These are phyloP conservation scores for Heliconius hermathena DNA, from an alignment of 1,140 invertebrate species.

Conservation along the genomic window DNA sequence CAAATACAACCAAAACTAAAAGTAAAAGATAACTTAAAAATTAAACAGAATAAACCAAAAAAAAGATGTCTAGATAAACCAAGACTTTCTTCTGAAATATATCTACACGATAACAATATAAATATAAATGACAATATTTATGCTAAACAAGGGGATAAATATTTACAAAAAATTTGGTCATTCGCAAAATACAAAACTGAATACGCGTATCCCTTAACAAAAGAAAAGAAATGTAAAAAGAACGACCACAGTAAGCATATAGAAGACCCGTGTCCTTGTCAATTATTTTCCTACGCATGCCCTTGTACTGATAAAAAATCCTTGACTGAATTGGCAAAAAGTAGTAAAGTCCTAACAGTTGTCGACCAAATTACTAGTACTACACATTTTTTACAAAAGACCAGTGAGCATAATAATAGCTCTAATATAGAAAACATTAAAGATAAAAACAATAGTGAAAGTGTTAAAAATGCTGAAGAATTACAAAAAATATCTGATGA, in stretches of 20 bases:
- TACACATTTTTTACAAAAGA: conserved; percentile 36
- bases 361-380: conserved; percentile 57
- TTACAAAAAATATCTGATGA: not conserved
- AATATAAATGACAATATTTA: conserved; percentile 29
- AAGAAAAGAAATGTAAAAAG: conserved; percentile 53
- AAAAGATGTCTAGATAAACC: conserved; percentile 40
- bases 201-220: conserved; percentile 49
- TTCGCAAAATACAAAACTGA: conserved; percentile 65
- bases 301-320: conserved; percentile 64
- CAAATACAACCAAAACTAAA: conserved; percentile 52
- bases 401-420: conserved; percentile 30
- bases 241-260: conserved; percentile 52
- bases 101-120: conserved; percentile 34
- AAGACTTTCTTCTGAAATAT: conserved; percentile 59
- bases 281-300: conserved; percentile 67
- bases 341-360: conserved; percentile 52
- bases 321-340: conserved; percentile 54
- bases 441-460: not conserved
- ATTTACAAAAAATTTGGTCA: conserved; percentile 62
- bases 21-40: conserved; percentile 44
- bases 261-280: conserved; percentile 66
- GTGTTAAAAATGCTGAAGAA: not conserved
- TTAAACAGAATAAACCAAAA: conserved; percentile 48
- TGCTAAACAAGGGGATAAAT: conserved; percentile 36
- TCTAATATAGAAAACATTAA: conserved; percentile 37